Conservation (phyloP, 2,797 vertebrate species). For the Chanos chanos region DNA sequence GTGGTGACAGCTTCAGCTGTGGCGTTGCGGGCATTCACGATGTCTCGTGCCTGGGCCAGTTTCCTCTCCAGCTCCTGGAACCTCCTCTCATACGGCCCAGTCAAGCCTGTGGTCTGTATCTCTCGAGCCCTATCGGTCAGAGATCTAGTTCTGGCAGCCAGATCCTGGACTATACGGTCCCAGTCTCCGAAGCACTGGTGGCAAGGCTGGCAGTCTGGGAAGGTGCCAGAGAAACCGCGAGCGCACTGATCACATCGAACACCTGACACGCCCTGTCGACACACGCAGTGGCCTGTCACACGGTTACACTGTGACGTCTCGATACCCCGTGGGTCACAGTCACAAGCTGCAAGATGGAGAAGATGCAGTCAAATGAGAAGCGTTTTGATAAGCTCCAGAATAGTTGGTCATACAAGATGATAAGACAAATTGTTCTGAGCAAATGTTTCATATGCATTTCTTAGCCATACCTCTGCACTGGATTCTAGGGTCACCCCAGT, state of each 20-base stretch:
- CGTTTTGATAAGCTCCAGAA: not conserved
- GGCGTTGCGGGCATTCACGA: slow-evolving; percentile 82
- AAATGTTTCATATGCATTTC: slow-evolving; percentile 6
- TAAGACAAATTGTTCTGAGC: too few species aligned
- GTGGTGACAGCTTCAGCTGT: slow-evolving; percentile 72
- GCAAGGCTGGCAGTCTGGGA: slow-evolving; percentile 90
- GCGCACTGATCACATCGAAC: slow-evolving; percentile 96
- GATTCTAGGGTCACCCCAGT: slow-evolving; percentile 86
- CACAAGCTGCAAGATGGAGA: slow-evolving; percentile 74
- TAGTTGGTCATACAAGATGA: too few species aligned
- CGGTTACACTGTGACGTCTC: slow-evolving; percentile 85
- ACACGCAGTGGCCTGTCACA: slow-evolving; percentile 86
- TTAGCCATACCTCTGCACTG: slow-evolving; percentile 92
- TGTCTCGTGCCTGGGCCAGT: slow-evolving; percentile 73
- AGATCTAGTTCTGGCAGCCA: slow-evolving; percentile 75
- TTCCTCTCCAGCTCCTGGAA: slow-evolving; percentile 83
- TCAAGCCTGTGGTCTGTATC: slow-evolving; percentile 85
- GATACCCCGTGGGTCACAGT: slow-evolving; percentile 86
- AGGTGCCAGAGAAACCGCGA: slow-evolving; percentile 87
- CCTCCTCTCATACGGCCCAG: slow-evolving; percentile 78
- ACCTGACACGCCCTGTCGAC: slow-evolving; percentile 86
- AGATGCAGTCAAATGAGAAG: not conserved
- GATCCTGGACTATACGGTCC: slow-evolving; percentile 94
- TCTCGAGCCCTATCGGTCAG: slow-evolving; percentile 76
- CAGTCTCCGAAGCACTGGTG: slow-evolving; percentile 97